Base-by-base conservation (phyloP, 2,113 vertebrate species). In the Gnathonemus longibarbis region DNA sequence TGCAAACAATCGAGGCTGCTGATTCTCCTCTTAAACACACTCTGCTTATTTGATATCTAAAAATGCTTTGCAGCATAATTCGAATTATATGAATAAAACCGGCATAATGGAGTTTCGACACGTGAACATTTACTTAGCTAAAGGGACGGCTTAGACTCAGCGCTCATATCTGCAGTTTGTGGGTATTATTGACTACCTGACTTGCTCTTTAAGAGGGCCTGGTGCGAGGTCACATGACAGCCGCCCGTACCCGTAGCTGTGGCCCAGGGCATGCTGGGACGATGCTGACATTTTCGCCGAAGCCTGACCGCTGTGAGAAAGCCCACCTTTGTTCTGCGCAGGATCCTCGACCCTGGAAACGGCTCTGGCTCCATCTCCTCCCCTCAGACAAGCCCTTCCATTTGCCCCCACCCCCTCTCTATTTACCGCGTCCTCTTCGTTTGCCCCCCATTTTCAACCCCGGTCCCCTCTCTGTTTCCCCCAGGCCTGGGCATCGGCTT, bases 251-350 rank as follows among this genome's bases (percentile, higher is more conserved):
- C 31, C 74, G 5, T 80, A 19, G 35, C 74, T 80, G 35, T 11
- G 13, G 74, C 31, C 74, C 35, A 42, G 95, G 95, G 95, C 96
- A 93, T 95, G 94, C 90, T 80, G 94, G 87, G 93, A 95, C 94
- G 5, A 96, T 93, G 94, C 96, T 94, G 94, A 94, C 94, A 96
- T 97, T 96, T 96, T 96, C 96, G 96, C 96, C 95, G 96, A 94
- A 95, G 93, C 95, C 96, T 96, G 95, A 96, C 96, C 94, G 94
- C 93, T 94, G 93, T 96, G 84, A 96, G 96, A 96, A 95, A 96
- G 94, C 92, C 94, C 97, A 94, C 96, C 95, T 96, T 96, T 96
- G 96, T 96, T 96, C 95, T 94, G 93, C 94, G 94, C 6, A 70
- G 84, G 58, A 42, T 84, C 42, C 52, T 90, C 13, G 3, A n/a